Percentiles rank a stretch among this genome's conserved stretches.
Evolutionary conservation across 2,888 invertebrate genomes (phyloP).

Genomic region (Drosophila eohydei): DNA sequence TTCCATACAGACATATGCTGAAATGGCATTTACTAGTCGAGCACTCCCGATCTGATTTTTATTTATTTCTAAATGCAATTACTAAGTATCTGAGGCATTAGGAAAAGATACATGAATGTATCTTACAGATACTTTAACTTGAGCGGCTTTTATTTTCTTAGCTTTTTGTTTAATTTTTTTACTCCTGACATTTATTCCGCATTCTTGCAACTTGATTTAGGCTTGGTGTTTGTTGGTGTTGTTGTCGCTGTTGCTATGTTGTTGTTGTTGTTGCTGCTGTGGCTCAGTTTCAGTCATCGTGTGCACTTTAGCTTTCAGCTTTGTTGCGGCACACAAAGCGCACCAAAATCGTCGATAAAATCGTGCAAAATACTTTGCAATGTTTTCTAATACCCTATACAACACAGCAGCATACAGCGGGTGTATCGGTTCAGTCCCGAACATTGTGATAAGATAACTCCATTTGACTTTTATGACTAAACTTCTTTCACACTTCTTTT

Average conservation of each 20-base stretch:
- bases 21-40: background rate
- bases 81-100: constrained; percentile 42
- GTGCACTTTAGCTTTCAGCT: constrained; percentile 45
- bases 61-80: constrained; percentile 43
- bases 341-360: constrained; percentile 52
- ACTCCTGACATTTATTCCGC: constrained; percentile 77
- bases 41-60: background rate
- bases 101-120: constrained; percentile 50
- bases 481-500: too few relatives aligned
- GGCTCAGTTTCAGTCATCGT: constrained; percentile 35
- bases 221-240: constrained; percentile 64
- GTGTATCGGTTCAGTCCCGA: background rate
- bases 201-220: constrained; percentile 81
- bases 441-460: background rate
- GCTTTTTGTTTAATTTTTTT: constrained; percentile 48
- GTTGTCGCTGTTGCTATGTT: background rate
- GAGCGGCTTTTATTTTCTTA: constrained; percentile 22
- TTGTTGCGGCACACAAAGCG: constrained; percentile 24
- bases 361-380: constrained; percentile 55
- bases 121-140: constrained; percentile 50
- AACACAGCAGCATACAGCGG: background rate
- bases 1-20: too few relatives aligned
- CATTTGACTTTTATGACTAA: background rate
- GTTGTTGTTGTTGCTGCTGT: constrained; percentile 21
- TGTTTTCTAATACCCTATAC: constrained; percentile 34